Evolutionary conservation across 2,113 vertebrate genomes (phyloP).

Genomic region (Phalacrocorax brasilianus): DNA sequence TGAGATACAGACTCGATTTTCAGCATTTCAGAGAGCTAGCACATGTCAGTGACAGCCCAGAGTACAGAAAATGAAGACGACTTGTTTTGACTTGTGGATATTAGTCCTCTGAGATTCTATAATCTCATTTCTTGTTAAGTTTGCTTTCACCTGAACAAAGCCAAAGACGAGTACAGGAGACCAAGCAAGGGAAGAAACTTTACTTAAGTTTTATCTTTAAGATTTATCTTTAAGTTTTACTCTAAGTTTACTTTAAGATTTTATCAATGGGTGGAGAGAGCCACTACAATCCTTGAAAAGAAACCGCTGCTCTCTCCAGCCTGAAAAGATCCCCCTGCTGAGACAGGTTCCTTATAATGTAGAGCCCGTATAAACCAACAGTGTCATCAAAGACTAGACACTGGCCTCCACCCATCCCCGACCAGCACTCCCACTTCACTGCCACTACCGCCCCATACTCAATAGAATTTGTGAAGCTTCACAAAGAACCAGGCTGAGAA

Average conservation of each 20-base stretch:
- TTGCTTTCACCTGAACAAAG: not conserved
- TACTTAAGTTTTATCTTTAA: too few relatives aligned
- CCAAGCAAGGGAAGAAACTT: not conserved
- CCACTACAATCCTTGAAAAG: not conserved
- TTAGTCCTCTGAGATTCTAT: not conserved
- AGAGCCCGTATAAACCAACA: not conserved
- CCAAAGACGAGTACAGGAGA: not conserved
- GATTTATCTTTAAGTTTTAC: too few relatives aligned
- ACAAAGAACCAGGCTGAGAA: not conserved
- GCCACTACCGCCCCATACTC: fast-evolving
- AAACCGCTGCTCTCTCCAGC: not conserved
- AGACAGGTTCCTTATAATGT: not conserved
- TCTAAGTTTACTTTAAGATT: not conserved
- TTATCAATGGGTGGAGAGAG: not conserved
- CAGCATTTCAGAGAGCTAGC: not conserved
- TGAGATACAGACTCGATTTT: not conserved
- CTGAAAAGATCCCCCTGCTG: not conserved
- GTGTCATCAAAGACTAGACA: not conserved
- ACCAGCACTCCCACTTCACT: not conserved
- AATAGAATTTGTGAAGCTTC: not conserved
- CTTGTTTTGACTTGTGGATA: not conserved
- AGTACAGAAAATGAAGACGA: not conserved
- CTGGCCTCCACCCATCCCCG: not conserved
- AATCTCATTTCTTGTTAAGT: not conserved
- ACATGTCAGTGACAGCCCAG: not conserved